Evolutionary conservation across 2,113 vertebrate genomes (phyloP).

Genomic region (Pterocles burchelli): DNA sequence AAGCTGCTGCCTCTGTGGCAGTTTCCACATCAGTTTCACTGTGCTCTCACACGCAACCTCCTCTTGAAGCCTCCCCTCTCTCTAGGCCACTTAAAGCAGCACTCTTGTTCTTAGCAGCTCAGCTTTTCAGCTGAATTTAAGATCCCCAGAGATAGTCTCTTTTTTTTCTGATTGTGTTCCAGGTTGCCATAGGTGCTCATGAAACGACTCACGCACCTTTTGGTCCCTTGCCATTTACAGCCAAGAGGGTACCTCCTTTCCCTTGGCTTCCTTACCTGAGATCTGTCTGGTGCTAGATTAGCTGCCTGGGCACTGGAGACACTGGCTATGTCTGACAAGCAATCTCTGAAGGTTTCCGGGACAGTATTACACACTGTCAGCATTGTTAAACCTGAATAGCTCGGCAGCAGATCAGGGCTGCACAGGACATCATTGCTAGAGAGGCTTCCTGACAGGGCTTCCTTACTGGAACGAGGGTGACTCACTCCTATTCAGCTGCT

Average conservation of each 20-base stretch:
- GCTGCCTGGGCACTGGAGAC: conserved; percentile 6
- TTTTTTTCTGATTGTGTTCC: not conserved
- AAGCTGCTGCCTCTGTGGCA: not conserved
- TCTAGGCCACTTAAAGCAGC: not conserved
- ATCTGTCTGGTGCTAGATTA: conserved; percentile 15
- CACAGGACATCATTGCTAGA: conserved; percentile 12
- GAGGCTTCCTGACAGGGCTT: conserved; percentile 55
- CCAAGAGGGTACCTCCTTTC: conserved; percentile 39
- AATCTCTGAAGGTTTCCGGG: conserved; percentile 15
- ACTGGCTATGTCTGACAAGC: not conserved
- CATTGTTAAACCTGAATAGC: conserved; percentile 19
- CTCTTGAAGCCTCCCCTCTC: not conserved
- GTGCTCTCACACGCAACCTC: not conserved
- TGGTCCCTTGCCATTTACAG: not conserved
- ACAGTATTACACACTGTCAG: conserved; percentile 46
- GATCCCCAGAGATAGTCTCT: not conserved
- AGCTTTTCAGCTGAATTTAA: not conserved
- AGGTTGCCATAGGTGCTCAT: not conserved
- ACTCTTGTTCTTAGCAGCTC: conserved; percentile 20
- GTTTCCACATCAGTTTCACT: not conserved
- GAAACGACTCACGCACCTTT: not conserved
- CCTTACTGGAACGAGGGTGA: conserved; percentile 15
- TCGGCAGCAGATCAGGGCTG: not conserved
- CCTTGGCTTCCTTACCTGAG: not conserved
- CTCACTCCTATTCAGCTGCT: not conserved